Conservation (phyloP, 2,797 vertebrate species). For the Alectoris magna region DNA sequence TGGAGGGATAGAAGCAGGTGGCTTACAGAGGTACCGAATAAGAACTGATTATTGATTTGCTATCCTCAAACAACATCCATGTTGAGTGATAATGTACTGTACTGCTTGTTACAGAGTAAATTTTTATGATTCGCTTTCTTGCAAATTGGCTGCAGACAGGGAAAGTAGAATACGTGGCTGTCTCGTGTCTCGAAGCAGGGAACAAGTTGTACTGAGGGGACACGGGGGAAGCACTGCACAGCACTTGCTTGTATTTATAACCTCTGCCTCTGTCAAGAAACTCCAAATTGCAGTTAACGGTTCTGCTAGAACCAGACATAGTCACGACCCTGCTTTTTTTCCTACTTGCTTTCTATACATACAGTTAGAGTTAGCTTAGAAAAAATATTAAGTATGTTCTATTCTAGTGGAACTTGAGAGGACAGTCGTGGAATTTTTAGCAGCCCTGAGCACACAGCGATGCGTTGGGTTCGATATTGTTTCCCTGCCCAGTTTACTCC, state of each 20-base stretch:
- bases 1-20: constrained; percentile 68
- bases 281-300: constrained; percentile 38
- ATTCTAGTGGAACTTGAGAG: neutral
- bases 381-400: constrained; percentile 6
- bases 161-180: constrained; percentile 66
- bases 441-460: neutral
- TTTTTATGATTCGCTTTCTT: constrained; percentile 79
- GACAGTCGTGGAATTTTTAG: neutral
- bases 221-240: constrained; percentile 25
- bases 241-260: constrained; percentile 67
- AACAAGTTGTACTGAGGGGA: constrained; percentile 58
- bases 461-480: neutral
- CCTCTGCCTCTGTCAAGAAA: constrained; percentile 37
- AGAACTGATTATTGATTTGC: constrained; percentile 80
- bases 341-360: constrained; percentile 5
- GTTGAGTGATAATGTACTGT: constrained; percentile 75
- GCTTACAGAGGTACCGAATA: constrained; percentile 69
- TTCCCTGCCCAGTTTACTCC: neutral
- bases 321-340: neutral
- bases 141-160: constrained; percentile 75
- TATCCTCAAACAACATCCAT: constrained; percentile 69
- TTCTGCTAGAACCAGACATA: neutral
- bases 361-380: neutral
- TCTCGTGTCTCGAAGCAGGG: constrained; percentile 60
- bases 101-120: constrained; percentile 78